Percentiles rank a stretch among this genome's conserved stretches.
Evolutionary conservation across 2,113 vertebrate genomes (phyloP).

Genomic region (Pithys albifrons): DNA sequence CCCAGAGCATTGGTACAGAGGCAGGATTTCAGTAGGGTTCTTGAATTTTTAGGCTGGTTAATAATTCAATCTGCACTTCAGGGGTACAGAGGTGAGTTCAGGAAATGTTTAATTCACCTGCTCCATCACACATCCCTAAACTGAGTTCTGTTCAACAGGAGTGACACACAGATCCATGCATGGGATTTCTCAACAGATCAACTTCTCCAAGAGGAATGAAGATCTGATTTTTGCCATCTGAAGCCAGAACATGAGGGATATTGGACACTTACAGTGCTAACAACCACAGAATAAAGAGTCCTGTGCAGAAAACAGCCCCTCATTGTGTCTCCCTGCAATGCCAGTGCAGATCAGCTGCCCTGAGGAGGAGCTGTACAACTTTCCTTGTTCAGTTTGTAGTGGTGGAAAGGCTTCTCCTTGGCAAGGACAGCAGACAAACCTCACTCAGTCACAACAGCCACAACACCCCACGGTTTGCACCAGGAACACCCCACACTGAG

Average conservation of each 20-base stretch:
- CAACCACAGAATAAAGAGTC: background rate
- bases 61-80: background rate
- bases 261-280: background rate
- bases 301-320: background rate
- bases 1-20: background rate
- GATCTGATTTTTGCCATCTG: background rate
- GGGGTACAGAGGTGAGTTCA: background rate
- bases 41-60: background rate
- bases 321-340: background rate
- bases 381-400: background rate
- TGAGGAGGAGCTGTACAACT: fast-evolving
- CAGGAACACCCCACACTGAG: background rate
- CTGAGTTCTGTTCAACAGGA: background rate
- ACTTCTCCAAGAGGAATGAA: background rate
- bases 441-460: background rate
- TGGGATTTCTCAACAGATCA: fast-evolving
- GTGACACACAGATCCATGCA: fast-evolving
- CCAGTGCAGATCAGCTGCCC: background rate
- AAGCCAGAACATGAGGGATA: background rate
- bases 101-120: background rate
- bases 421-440: background rate
- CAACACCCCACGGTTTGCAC: background rate
- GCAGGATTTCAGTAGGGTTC: background rate
- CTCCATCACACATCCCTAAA: background rate
- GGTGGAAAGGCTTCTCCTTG: background rate